Percentiles rank a stretch among this genome's conserved stretches.
Conservation (phyloP, 2,113 vertebrate genomes). For the Ochotona curzoniae region DNA sequence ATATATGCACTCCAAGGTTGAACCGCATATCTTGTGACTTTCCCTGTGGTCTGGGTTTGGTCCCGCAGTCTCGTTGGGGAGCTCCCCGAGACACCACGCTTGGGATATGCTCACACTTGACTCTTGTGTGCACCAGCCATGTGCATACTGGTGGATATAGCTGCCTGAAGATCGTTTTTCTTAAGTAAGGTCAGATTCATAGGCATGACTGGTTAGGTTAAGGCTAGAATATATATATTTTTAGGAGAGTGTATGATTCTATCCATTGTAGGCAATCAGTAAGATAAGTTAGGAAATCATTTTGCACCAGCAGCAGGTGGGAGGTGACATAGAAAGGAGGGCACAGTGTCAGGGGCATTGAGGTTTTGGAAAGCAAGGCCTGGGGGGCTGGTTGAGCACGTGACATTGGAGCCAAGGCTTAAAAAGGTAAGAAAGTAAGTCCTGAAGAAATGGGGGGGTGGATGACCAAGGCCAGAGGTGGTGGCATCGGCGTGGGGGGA, state of each 20-base stretch:
- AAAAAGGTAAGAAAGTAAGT: neutral
- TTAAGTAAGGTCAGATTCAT: neutral
- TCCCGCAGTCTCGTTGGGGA: too few species aligned
- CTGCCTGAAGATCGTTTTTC: neutral
- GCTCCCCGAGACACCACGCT: too few species aligned
- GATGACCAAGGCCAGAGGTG: neutral
- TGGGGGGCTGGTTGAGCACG: neutral
- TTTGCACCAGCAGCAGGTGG: neutral
- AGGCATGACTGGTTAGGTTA: neutral
- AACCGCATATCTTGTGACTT: too few species aligned
- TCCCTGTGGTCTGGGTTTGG: too few species aligned
- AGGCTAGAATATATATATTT: neutral
- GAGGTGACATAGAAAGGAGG: neutral
- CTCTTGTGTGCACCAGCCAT: too few species aligned
- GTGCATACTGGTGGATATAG: neutral
- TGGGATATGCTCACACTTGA: too few species aligned
- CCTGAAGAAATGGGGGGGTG: neutral
- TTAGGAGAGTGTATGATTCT: neutral
- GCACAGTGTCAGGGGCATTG: neutral
- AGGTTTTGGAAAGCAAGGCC: neutral
- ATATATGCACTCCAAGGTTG: too few species aligned
- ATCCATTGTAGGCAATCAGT: neutral
- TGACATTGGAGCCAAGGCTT: conserved; percentile 4
- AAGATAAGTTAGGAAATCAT: neutral
- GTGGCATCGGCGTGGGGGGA: too few species aligned